A percentile compares a stretch with the other conserved stretches of the same genome.
Evolutionary conservation across 2,888 invertebrate genomes (phyloP).

Genomic region (Nomada fucata): DNA sequence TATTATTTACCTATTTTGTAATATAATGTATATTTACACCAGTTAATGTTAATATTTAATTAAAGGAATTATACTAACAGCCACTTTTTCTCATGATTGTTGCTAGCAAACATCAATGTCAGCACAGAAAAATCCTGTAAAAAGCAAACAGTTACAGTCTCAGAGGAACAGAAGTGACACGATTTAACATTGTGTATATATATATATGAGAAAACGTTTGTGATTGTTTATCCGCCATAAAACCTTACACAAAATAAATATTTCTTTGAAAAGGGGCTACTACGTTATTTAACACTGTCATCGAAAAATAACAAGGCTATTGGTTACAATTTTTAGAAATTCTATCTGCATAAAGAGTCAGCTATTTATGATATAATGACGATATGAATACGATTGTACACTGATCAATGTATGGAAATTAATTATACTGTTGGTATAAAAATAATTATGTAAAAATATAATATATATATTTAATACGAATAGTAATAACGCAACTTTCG

Average conservation of each 20-base stretch:
- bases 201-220: background rate
- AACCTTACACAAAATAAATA: constrained; percentile 16
- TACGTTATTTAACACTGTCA: constrained; percentile 13
- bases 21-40: background rate
- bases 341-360: constrained; percentile 19
- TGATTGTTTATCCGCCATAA: background rate
- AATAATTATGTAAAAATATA: constrained; percentile 6
- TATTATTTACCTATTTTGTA: background rate
- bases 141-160: constrained; percentile 77
- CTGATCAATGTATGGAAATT: no score
- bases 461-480: constrained; percentile 32
- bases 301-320: constrained; percentile 30
- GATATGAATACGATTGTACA: no score
- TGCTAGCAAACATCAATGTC: constrained; percentile 71
- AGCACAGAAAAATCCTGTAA: constrained; percentile 78
- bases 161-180: constrained; percentile 72
- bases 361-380: constrained; percentile 6
- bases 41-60: constrained; percentile 40
- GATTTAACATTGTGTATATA: constrained; percentile 35
- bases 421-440: no score
- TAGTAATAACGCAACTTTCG: constrained; percentile 63
- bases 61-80: constrained; percentile 68
- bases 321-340: constrained; percentile 24
- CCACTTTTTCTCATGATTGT: constrained; percentile 76
- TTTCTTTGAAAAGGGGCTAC: constrained; percentile 18